Conservation (phyloP, 2,113 vertebrate genomes). For the Paracanthobrama guichenoti region DNA sequence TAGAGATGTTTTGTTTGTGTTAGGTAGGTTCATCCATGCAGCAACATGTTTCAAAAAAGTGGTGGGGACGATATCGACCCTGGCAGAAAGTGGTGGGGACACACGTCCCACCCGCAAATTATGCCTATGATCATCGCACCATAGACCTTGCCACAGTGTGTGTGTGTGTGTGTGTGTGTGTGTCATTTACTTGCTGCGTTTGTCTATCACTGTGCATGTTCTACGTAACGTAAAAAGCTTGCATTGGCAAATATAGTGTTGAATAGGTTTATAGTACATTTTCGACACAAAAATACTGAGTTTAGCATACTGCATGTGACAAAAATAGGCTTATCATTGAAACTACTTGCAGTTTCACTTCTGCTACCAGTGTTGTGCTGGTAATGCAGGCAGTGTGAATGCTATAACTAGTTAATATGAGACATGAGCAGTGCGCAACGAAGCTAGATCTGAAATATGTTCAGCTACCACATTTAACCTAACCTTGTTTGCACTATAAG, state of each 20-base stretch:
- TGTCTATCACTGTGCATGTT: background rate
- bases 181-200: background rate
- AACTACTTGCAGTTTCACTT: background rate
- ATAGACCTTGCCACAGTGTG: too few relatives aligned
- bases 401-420: background rate
- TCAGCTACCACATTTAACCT: background rate
- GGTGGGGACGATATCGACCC: too few relatives aligned
- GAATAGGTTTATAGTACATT: background rate
- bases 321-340: background rate
- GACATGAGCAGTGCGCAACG: background rate
- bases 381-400: background rate
- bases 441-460: background rate
- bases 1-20: too few relatives aligned
- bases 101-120: too few relatives aligned
- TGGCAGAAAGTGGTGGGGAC: too few relatives aligned
- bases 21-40: too few relatives aligned
- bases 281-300: background rate
- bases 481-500: background rate
- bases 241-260: background rate
- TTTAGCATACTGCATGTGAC: background rate
- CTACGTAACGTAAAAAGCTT: background rate
- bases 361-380: background rate
- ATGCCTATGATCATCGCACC: too few relatives aligned
- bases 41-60: too few relatives aligned
- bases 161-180: too few relatives aligned